These are phyloP conservation scores for Mimachlamys varia DNA, from an alignment of 2,888 invertebrate genomes.

Conservation along the genomic window DNA sequence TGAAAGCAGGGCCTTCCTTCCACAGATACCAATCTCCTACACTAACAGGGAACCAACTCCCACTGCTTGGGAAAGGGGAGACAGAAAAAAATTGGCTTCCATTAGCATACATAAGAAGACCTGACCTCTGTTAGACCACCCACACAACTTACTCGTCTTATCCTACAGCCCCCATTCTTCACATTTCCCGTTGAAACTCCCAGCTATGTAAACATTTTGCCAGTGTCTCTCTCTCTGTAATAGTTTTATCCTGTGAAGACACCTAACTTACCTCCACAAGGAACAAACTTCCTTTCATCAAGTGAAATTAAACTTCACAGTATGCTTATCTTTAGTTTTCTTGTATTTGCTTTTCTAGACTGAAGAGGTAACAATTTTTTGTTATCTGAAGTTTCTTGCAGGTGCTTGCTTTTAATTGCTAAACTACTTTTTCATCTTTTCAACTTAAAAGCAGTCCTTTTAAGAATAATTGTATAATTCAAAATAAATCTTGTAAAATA, in stretches of 20 bases:
- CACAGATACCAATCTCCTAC: neutral
- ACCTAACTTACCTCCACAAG: neutral
- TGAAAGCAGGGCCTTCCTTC: neutral
- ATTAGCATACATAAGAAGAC: constrained; percentile 32
- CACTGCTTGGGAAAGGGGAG: neutral
- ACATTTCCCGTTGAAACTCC: constrained; percentile 6
- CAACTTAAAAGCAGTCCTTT: neutral
- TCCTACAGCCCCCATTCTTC: constrained; percentile 19
- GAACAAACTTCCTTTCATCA: constrained; percentile 13
- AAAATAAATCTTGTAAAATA: neutral
- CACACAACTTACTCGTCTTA: neutral
- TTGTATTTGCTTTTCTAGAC: neutral
- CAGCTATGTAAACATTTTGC: constrained; percentile 18
- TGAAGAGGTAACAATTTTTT: neutral
- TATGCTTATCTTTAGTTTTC: constrained; percentile 15
- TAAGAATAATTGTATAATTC: neutral
- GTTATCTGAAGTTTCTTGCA: neutral
- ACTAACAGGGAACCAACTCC: constrained; percentile 19
- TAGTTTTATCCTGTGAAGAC: neutral
- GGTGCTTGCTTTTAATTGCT: constrained; percentile 1
- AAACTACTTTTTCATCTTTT: neutral
- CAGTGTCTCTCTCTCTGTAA: neutral
- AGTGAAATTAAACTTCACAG: constrained; percentile 20
- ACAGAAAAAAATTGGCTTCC: neutral
- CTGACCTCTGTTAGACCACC: neutral